phyloP scores from a whole-genome alignment of 1,140 invertebrate species.

The Protaetia brevitarsis region DNA sequence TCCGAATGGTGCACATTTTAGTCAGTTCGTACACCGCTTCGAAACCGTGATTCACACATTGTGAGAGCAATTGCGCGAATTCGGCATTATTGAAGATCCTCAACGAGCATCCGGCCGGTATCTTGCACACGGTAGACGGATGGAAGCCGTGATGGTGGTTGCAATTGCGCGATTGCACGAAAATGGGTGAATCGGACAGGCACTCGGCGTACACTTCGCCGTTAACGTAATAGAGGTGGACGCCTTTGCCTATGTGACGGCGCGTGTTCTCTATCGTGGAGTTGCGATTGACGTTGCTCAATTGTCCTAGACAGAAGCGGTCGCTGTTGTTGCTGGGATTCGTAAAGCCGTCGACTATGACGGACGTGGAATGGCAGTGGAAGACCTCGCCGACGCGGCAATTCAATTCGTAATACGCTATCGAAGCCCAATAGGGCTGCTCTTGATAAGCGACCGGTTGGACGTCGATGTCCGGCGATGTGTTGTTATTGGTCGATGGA shows the following conservation, averaged over 20 bases:
- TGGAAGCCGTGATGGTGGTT: constrained; percentile 96
- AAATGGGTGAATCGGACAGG: constrained; percentile 91
- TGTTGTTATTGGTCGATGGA: constrained; percentile 50
- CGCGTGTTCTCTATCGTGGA: constrained; percentile 98
- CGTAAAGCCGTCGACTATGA: constrained; percentile 95
- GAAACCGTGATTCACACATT: constrained; percentile 91
- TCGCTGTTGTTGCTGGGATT: constrained; percentile 93
- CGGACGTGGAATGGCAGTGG: constrained; percentile 85
- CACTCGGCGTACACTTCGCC: constrained; percentile 98
- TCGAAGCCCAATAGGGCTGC: constrained; percentile 92
- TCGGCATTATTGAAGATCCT: constrained; percentile 98
- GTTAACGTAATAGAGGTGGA: constrained; percentile 95
- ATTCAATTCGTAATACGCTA: constrained; percentile 95
- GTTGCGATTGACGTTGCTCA: constrained; percentile 96
- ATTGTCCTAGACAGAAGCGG: constrained; percentile 90
- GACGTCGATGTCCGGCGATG: constrained; percentile 60
- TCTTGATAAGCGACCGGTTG: constrained; percentile 85
- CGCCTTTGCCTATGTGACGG: constrained; percentile 94
- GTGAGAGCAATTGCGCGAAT: constrained; percentile 88
- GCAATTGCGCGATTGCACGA: constrained; percentile 95
- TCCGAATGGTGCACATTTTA: constrained; percentile 97
- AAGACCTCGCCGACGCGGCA: constrained; percentile 93
- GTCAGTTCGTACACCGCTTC: constrained; percentile 96
- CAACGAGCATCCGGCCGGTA: constrained; percentile 87
- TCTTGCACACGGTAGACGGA: constrained; percentile 94